phyloP scores from a whole-genome alignment of 2,113 vertebrate species.

The Danionella cerebrum region DNA sequence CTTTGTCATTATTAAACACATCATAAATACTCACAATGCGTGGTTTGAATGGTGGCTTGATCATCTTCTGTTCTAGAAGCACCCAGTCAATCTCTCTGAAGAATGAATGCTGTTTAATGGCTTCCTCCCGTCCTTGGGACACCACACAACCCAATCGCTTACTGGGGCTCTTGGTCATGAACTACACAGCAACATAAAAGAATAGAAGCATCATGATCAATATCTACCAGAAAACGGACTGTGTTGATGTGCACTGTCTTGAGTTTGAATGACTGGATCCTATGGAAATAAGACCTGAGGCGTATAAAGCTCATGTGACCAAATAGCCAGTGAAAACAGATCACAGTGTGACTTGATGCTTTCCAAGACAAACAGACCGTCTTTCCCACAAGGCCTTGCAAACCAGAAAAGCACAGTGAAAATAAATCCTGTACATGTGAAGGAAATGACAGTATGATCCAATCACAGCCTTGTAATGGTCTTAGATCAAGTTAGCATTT shows the following conservation, averaged over 20 bases:
- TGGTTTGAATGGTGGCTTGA: conserved; percentile 92
- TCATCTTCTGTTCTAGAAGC: conserved; percentile 88
- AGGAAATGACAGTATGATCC: conserved; percentile 45
- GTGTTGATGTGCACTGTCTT: background rate
- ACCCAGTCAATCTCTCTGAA: conserved; percentile 97
- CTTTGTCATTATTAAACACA: background rate
- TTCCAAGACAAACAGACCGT: conserved; percentile 55
- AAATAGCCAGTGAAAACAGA: conserved; percentile 38
- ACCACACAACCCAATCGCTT: conserved; percentile 89
- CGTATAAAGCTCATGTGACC: conserved; percentile 28
- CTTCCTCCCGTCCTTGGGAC: conserved; percentile 82
- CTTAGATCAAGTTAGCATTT: too few relatives aligned
- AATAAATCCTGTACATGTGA: conserved; percentile 56
- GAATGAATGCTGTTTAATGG: conserved; percentile 88
- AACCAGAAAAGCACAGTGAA: conserved; percentile 46
- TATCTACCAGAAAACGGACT: too few relatives aligned
- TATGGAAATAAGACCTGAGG: conserved; percentile 16
- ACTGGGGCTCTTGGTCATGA: conserved; percentile 96
- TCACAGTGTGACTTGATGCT: conserved; percentile 34
- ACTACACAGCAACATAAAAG: conserved; percentile 56
- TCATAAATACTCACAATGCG: conserved; percentile 89
- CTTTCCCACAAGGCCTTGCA: conserved; percentile 62
- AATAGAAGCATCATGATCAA: background rate
- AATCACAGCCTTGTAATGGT: too few relatives aligned
- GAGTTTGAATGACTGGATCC: background rate